Evolutionary conservation across 2,797 vertebrate species (phyloP).

Genomic region (Simalia tracyae): DNA sequence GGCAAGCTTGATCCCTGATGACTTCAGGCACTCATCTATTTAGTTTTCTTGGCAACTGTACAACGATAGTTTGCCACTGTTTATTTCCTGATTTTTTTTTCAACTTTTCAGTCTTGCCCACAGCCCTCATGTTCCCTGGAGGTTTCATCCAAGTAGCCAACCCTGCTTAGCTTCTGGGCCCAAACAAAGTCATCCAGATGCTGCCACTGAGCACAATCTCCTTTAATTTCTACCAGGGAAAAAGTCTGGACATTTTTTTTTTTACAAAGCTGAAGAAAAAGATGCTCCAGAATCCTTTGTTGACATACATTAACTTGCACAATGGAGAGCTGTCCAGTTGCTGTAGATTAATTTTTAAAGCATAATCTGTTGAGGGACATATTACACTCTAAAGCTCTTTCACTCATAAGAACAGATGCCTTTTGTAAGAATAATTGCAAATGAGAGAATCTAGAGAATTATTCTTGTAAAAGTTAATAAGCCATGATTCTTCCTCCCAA

Average conservation of each 20-base stretch:
- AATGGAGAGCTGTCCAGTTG: neutral
- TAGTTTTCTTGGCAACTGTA: too few species aligned
- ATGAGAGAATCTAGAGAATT: slow-evolving; percentile 6
- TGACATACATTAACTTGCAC: neutral
- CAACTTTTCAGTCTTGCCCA: too few species aligned
- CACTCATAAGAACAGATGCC: neutral
- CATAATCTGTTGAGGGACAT: slow-evolving; percentile 38
- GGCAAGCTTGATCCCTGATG: too few species aligned
- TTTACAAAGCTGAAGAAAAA: neutral
- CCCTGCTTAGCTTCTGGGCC: too few species aligned
- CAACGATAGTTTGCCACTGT: too few species aligned
- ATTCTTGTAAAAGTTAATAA: too few species aligned
- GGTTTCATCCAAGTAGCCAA: too few species aligned
- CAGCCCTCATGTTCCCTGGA: too few species aligned
- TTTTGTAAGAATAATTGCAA: slow-evolving; percentile 49
- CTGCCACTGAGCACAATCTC: neutral
- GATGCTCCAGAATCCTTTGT: neutral
- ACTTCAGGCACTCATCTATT: too few species aligned
- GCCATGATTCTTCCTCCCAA: too few species aligned
- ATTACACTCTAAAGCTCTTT: slow-evolving; percentile 42
- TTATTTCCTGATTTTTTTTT: too few species aligned
- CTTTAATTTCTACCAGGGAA: slow-evolving; percentile 22
- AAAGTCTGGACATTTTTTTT: slow-evolving; percentile 15
- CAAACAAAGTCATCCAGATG: neutral
- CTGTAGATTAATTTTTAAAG: slow-evolving; percentile 1